Evolutionary conservation across 2,888 invertebrate species (phyloP).

Genomic region (Adelognathus sp.): DNA sequence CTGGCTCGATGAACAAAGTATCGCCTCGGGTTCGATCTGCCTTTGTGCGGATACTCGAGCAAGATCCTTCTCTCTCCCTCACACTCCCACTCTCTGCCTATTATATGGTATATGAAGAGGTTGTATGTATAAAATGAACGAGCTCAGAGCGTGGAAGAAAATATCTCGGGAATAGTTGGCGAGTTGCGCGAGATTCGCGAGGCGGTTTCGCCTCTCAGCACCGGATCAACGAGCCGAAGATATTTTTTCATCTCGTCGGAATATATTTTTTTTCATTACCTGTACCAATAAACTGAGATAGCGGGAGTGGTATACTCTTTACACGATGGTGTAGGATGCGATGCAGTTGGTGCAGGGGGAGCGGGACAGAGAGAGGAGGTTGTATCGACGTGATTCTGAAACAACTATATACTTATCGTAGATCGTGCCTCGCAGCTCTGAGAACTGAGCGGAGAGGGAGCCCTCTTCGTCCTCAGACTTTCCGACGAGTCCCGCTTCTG

Average conservation of each 20-base stretch:
- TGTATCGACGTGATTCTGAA: conserved; percentile 78
- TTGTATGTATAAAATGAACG: conserved; percentile 21
- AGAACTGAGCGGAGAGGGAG: conserved; percentile 51
- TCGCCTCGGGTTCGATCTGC: conserved; percentile 24
- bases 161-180: conserved; percentile 41
- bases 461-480: conserved; percentile 37
- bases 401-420: conserved; percentile 80
- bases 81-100: background rate
- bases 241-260: conserved; percentile 26
- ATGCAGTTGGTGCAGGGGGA: conserved; percentile 12
- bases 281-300: conserved; percentile 79
- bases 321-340: conserved; percentile 24
- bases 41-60: background rate
- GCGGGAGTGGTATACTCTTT: conserved; percentile 69
- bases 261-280: conserved; percentile 77
- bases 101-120: background rate
- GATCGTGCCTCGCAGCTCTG: conserved; percentile 80
- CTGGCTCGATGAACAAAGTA: conserved; percentile 21
- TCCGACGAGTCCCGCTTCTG: conserved; percentile 76
- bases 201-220: conserved; percentile 58
- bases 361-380: conserved; percentile 60
- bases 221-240: conserved; percentile 58
- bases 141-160: conserved; percentile 49
- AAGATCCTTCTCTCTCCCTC: background rate
- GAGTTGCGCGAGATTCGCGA: conserved; percentile 17